Conservation (phyloP, 2,113 vertebrate species). For the Antigone vipio region DNA sequence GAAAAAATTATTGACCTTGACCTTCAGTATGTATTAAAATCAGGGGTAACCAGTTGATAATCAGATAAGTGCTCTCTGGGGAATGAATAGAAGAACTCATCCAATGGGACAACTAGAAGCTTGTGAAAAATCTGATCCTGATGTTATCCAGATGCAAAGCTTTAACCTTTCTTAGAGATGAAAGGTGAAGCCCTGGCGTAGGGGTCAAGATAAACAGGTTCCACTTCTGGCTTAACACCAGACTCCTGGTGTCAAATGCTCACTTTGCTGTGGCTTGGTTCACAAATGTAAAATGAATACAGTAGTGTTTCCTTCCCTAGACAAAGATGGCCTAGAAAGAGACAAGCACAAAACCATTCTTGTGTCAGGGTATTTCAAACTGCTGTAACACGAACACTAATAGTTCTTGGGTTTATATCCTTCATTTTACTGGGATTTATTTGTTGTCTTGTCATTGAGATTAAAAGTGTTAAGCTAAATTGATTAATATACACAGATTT, state of each 20-base stretch:
- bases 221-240: not conserved
- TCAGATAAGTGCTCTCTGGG: not conserved
- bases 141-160: not conserved
- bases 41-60: not conserved
- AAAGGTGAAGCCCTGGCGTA: not conserved
- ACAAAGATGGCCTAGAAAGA: not conserved
- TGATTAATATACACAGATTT: not conserved
- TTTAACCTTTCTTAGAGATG: not conserved
- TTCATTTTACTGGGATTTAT: not conserved
- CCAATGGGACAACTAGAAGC: not conserved
- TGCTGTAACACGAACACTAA: not conserved
- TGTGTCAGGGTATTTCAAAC: not conserved
- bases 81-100: not conserved
- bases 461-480: not conserved
- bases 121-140: not conserved
- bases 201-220: not conserved
- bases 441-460: not conserved
- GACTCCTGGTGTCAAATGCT: not conserved
- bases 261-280: not conserved
- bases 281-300: not conserved
- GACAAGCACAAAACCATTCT: not conserved
- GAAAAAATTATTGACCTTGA: not conserved
- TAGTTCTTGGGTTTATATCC: not conserved
- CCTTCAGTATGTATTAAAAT: not conserved
- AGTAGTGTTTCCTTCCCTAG: not conserved